Evolutionary conservation across 2,113 vertebrate genomes (phyloP).

Genomic region (Callochromis pleurospilus): DNA sequence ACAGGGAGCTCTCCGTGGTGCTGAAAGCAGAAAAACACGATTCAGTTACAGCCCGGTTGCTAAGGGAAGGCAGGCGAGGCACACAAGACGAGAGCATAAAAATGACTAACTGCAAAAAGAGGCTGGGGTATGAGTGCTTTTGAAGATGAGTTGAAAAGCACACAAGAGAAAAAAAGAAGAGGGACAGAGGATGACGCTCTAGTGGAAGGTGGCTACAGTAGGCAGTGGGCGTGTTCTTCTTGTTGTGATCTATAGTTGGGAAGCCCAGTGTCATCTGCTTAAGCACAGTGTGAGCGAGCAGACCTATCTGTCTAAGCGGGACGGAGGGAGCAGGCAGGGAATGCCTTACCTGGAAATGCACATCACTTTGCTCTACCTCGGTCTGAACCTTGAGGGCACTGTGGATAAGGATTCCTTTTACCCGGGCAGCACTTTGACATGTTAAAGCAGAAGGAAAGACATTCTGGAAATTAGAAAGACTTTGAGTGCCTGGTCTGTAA

Average conservation of each 20-base stretch:
- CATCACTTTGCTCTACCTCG: neutral
- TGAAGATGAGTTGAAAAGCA: slow-evolving; percentile 6
- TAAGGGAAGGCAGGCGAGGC: neutral
- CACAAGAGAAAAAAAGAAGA: neutral
- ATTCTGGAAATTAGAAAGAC: neutral
- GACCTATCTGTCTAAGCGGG: slow-evolving; percentile 29
- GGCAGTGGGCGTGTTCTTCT: slow-evolving; percentile 71
- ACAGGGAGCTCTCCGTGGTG: slow-evolving; percentile 76
- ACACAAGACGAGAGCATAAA: neutral
- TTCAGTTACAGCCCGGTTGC: slow-evolving; percentile 13
- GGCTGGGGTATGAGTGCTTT: neutral
- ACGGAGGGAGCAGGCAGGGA: slow-evolving; percentile 12
- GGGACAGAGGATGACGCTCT: slow-evolving; percentile 17
- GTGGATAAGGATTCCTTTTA: slow-evolving; percentile 12
- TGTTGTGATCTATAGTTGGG: slow-evolving; percentile 66
- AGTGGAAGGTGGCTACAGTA: slow-evolving; percentile 46
- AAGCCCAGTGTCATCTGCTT: slow-evolving; percentile 70
- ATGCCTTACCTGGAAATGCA: neutral
- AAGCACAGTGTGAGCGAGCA: slow-evolving; percentile 44
- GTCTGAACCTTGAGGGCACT: neutral
- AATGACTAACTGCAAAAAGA: neutral
- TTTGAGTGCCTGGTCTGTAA: neutral
- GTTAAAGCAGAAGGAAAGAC: neutral
- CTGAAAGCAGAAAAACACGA: slow-evolving; percentile 64
- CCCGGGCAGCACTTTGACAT: neutral